These are phyloP conservation scores for Enoplosus armatus DNA, from an alignment of 2,797 vertebrate species.

Conservation along the genomic window DNA sequence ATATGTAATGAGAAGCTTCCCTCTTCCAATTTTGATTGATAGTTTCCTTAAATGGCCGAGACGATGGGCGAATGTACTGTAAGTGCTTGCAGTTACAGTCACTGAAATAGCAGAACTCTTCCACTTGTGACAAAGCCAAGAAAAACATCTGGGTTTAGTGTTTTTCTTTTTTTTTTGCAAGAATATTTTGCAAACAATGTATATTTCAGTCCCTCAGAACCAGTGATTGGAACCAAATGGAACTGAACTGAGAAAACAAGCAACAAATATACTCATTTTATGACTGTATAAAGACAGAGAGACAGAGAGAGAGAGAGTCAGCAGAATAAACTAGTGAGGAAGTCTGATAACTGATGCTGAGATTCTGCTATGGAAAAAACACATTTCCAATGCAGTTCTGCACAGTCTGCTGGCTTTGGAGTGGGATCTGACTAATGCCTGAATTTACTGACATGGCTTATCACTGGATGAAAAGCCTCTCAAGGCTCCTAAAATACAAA, in stretches of 20 bases:
- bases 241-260: slow-evolving; percentile 36
- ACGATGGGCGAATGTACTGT: slow-evolving; percentile 23
- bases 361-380: slow-evolving; percentile 42
- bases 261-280: slow-evolving; percentile 24
- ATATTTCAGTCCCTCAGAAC: slow-evolving; percentile 29
- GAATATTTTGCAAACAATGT: slow-evolving; percentile 27
- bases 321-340: slow-evolving; percentile 16
- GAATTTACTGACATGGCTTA: slow-evolving; percentile 61
- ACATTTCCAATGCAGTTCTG: slow-evolving; percentile 47
- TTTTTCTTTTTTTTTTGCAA: slow-evolving; percentile 14
- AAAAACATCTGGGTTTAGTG: slow-evolving; percentile 39
- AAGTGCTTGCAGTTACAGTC: slow-evolving; percentile 34
- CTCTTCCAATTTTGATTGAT: slow-evolving; percentile 61
- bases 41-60: slow-evolving; percentile 56
- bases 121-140: slow-evolving; percentile 25
- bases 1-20: slow-evolving; percentile 64
- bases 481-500: slow-evolving; percentile 37
- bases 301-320: not conserved
- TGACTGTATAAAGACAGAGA: slow-evolving; percentile 30
- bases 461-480: slow-evolving; percentile 59
- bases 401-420: slow-evolving; percentile 63
- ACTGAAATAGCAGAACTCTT: slow-evolving; percentile 37
- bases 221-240: slow-evolving; percentile 43
- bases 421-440: slow-evolving; percentile 62
- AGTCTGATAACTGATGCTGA: slow-evolving; percentile 24